Evolutionary conservation across 2,113 vertebrate genomes (phyloP), one percentile per base, ranked within the genome.

Genomic region (Myiopsitta monachus): DNA sequence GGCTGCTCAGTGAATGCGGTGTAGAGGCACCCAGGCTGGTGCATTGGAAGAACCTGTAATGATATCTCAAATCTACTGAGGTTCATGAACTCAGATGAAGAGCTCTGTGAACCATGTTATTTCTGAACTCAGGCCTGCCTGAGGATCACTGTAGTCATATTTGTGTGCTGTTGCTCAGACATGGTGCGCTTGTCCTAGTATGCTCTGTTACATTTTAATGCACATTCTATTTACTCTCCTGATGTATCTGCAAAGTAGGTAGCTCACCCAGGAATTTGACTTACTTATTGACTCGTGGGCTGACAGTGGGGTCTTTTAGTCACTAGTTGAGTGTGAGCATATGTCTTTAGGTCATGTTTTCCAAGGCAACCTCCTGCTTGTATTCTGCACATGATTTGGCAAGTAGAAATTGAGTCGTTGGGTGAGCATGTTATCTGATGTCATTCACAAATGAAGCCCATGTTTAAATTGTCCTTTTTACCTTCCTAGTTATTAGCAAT

Each of bases 391-490:
- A 0, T 38, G 46, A 74, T 88, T 92, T 78, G 66, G 46, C 88
- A 92, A 91, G 70, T 80, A n/a, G 11, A 77, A 88, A 75, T 67
- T 16, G 51, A 63, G 54, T 91, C 1, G 36, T 78, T 87, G 84
- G 49, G 51, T 78, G 64, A 61, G 47, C 11, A 64, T 36, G 44
- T 76, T 79, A 52, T 61, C 51, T 78, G 55, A 86, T 77, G 73
- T 78, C 62, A 88, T 78, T 90, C 55, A 41, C 33, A 84, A 92
- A 61, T 38, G 18, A 67, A 86, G 59, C 51, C 88, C 61, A 72
- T 93, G 69, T 87, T 94, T 92, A 88, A 88, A 83, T 75, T 6
- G 54, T 67, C 16, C 46, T 43, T 11, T 95, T 95, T 92, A 73
- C 33, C 57, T 82, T 91, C 28, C 24, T 31, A 67, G 41, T 72